A percentile compares a stretch with the other conserved stretches of the same genome.
phyloP scores from a whole-genome alignment of 2,888 invertebrate species.

The Herminia tarsipennalis region DNA sequence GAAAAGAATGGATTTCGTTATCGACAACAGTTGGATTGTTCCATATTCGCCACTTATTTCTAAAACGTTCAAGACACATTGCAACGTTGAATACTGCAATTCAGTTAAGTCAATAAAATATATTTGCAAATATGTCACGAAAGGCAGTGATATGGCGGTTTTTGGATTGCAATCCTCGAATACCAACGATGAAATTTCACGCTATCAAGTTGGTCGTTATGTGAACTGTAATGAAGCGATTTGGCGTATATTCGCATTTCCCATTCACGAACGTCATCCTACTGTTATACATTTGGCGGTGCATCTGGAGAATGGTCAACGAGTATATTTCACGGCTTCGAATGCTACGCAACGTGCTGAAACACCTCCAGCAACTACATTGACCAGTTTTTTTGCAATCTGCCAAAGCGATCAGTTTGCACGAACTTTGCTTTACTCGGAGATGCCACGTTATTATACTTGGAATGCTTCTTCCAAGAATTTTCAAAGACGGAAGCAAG shows the following conservation, averaged over 20 bases:
- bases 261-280: conserved; percentile 34
- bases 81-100: conserved; percentile 20
- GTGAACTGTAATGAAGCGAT: conserved; percentile 40
- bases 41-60: conserved; percentile 42
- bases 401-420: conserved; percentile 41
- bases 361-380: conserved; percentile 34
- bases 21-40: conserved; percentile 41
- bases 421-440: conserved; percentile 39
- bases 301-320: conserved; percentile 29
- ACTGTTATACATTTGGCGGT: conserved; percentile 26
- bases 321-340: conserved; percentile 18
- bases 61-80: conserved; percentile 40
- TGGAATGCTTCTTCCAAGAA: no score
- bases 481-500: no score
- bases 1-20: conserved; percentile 13
- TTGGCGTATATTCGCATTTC: conserved; percentile 37
- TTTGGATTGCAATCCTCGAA: conserved; percentile 15
- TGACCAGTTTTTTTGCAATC: conserved; percentile 37
- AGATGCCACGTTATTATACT: no score
- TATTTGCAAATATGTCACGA: conserved; percentile 27
- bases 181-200: conserved; percentile 35
- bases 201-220: conserved; percentile 40
- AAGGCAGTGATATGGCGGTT: conserved; percentile 37
- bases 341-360: conserved; percentile 31
- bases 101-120: conserved; percentile 20